Evolutionary conservation across 1,140 invertebrate genomes (phyloP), one percentile per base, ranked within the genome.

Genomic region (Andricus grossulariae): DNA sequence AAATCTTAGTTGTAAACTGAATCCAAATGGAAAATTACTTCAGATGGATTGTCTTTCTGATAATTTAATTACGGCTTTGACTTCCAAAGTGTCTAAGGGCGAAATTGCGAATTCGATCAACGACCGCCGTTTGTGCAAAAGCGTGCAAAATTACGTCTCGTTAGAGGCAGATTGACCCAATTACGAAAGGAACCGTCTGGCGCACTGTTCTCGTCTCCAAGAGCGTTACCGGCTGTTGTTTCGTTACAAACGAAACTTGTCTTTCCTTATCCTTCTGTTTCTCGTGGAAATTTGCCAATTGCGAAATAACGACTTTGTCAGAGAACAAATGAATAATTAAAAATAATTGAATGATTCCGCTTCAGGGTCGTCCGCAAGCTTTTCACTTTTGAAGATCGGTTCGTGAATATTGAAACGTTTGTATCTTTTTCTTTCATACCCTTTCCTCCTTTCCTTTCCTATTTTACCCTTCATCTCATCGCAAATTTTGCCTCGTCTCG

Each of bases 111-210:
- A 39, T 39, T 66, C n/a, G 8, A 66, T 66, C 12, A 25, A 66
- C 5, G 16, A 39, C 12, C 13, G 25, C 32, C 25, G 60, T 66
- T 66, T 25, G 15, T 66, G 32, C 75, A 76, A 80, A 82, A 84
- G 81, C 77, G 78, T 79, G 78, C 80, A 77, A 81, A 84, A 81
- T 76, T 60, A 57, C 81, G 80, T 81, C 81, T 84, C 77, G 83
- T 82, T 83, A 82, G 80, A 77, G 73, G 81, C 78, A 80, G 81
- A 83, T 81, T 82, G 81, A 84, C 83, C 83, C 79, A 84, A 84
- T 84, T 84, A 83, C 78, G 75, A 83, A 82, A 84, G 76, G 78
- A 73, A 82, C 75, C 76, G 79, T 82, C 81, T 82, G 83, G 80
- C 82, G 76, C 77, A 76, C 76, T 76, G 78, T 81, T 79, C 80